Base-by-base conservation (phyloP, 2,888 invertebrate genomes). In the Noctua janthe region DNA sequence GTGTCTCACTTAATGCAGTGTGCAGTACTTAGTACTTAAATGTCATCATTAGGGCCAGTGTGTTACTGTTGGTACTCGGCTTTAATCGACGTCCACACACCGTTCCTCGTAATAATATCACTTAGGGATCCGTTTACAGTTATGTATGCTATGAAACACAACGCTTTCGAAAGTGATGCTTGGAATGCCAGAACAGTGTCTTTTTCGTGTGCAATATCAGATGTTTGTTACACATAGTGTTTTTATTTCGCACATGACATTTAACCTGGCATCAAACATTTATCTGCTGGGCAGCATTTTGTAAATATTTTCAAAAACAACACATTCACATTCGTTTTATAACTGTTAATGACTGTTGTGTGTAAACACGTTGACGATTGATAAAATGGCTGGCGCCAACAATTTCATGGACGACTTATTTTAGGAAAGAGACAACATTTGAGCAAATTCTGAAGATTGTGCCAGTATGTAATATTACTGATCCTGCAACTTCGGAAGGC, bases 21-120 rank as follows among this genome's bases (percentile, higher is more conserved):
- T 69, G 39, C 6, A 77, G 69, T 73, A 73, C 51, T 73, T 62
- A 72, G 49, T 79, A 72, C 56, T 81, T 74, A 59, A 74, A 83
- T 83, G 51, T 66, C 72, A 66, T 80, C 79, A 72, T 84, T 84
- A 84, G 71, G 69, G 56, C 54, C 74, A 72, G n/a, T 69, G 10
- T 80, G 56, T 75, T 75, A 56, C 29, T 78, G 82, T 70, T 56
- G 43, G 49, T 62, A 49, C 54, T 74, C 64, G 56, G 69, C 23
- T 56, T 72, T 84, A 79, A 83, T 83, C 74, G 72, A 83, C 29
- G 39, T 74, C n/a, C 15, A 20, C 39, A 66, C 47, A 71, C 47
- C 59, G 15, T 82, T 82, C 71, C 71, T 72, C 43, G 70, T 81
- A 67, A 49, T 73, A 75, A 81, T 74, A 54, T 81, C 54, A 81